Conservation (phyloP, 2,797 vertebrate species). For the Mormyrops boulengeri region DNA sequence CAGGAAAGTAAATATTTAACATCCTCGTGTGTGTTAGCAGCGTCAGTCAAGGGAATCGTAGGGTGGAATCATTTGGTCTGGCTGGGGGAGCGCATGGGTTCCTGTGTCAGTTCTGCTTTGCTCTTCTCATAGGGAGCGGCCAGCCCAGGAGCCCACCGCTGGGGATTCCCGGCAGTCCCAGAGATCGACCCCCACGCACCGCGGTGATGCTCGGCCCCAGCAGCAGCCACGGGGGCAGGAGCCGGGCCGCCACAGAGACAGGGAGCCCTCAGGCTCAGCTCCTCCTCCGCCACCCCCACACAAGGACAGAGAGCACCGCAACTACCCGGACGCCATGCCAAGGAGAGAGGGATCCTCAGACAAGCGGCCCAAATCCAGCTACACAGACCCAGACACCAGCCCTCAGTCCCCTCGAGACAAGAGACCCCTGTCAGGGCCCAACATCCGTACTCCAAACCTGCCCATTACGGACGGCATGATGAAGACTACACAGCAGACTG, state of each 20-base stretch:
- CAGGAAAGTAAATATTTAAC: background rate
- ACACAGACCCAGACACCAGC: constrained; percentile 54
- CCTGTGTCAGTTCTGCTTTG: background rate
- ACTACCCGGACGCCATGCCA: constrained; percentile 48
- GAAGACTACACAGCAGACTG: constrained; percentile 66
- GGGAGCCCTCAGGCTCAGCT: constrained; percentile 20
- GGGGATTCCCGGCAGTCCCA: constrained; percentile 43
- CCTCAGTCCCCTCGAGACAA: constrained; percentile 78
- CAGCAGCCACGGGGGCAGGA: constrained; percentile 76
- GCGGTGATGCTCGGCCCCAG: constrained; percentile 50
- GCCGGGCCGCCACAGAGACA: constrained; percentile 49
- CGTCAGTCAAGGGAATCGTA: background rate
- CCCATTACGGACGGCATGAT: constrained; percentile 63
- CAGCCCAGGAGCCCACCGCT: constrained; percentile 41
- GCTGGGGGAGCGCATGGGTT: background rate
- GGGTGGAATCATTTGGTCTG: background rate
- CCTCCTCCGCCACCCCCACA: constrained; percentile 57
- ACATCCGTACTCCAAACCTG: constrained; percentile 72
- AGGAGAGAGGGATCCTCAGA: constrained; percentile 56
- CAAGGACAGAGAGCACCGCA: constrained; percentile 49
- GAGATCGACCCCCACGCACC: constrained; percentile 32
- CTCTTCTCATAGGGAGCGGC: constrained; percentile 41
- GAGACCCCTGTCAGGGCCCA: constrained; percentile 81
- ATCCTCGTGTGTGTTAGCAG: background rate
- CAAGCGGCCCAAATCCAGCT: constrained; percentile 77